Evolutionary conservation across 2,113 vertebrate genomes (phyloP).

Genomic region (Rhegmatorhina hoffmannsi): DNA sequence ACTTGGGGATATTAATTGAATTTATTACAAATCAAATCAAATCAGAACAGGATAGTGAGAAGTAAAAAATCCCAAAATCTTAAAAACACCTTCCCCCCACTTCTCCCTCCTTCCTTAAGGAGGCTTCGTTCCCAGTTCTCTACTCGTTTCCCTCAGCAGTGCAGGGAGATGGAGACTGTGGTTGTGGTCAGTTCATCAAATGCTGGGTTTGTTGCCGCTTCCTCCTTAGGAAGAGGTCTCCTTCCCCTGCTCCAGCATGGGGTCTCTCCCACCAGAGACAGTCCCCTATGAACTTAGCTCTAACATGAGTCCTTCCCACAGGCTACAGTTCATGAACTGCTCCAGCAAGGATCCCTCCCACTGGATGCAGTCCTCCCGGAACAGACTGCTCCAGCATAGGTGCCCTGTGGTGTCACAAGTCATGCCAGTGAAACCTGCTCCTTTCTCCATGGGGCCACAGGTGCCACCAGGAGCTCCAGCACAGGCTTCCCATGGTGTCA

Average conservation of each 20-base stretch:
- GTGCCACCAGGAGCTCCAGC: neutral
- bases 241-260: neutral
- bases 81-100: neutral
- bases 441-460: neutral
- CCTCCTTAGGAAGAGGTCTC: neutral
- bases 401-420: neutral
- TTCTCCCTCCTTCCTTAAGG: neutral
- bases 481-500: neutral
- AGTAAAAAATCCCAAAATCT: neutral
- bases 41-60: neutral
- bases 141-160: neutral
- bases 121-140: neutral
- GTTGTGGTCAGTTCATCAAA: neutral
- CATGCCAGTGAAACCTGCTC: neutral
- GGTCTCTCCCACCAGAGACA: neutral
- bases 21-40: neutral
- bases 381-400: neutral
- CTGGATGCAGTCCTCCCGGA: neutral
- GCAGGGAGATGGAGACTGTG: neutral
- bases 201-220: neutral
- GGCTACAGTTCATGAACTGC: neutral
- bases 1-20: neutral
- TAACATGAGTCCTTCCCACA: fast-evolving
- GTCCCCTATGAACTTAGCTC: neutral
- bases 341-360: neutral